phyloP scores from a whole-genome alignment of 2,888 invertebrate species.

The Tetranychus truncatus region DNA sequence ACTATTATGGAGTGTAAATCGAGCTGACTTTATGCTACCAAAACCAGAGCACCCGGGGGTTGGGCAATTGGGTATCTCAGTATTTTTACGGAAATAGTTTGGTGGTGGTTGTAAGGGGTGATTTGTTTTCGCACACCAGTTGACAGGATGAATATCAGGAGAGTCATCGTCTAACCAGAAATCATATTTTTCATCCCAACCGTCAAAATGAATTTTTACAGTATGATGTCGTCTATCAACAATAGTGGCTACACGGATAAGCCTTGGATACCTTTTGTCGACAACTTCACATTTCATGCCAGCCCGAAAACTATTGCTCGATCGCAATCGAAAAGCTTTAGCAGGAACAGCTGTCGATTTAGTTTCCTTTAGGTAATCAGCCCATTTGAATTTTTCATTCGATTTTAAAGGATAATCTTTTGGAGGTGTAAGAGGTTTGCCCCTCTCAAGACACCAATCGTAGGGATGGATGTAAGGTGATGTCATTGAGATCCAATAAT shows the following conservation, averaged over 20 bases:
- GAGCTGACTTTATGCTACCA: slow-evolving; percentile 47
- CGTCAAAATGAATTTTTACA: slow-evolving; percentile 62
- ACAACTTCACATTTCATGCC: slow-evolving; percentile 77
- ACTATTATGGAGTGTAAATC: slow-evolving; percentile 52
- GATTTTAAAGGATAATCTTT: slow-evolving; percentile 34
- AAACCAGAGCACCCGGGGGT: slow-evolving; percentile 69
- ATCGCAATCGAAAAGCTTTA: slow-evolving; percentile 59
- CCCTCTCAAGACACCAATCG: slow-evolving; percentile 43
- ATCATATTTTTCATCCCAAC: slow-evolving; percentile 64
- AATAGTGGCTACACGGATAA: slow-evolving; percentile 68
- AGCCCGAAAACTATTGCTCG: slow-evolving; percentile 54
- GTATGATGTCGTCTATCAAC: slow-evolving; percentile 54
- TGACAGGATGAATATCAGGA: slow-evolving; percentile 71
- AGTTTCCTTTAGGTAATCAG: slow-evolving; percentile 55
- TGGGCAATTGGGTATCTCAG: slow-evolving; percentile 42
- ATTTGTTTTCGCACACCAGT: slow-evolving; percentile 73
- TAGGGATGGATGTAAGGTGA: slow-evolving; percentile 36
- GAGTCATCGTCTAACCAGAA: slow-evolving; percentile 79
- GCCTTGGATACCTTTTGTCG: slow-evolving; percentile 52
- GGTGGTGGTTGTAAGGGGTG: slow-evolving; percentile 54
- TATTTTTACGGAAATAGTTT: slow-evolving; percentile 36
- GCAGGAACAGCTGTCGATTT: slow-evolving; percentile 56
- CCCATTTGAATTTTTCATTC: slow-evolving; percentile 52
- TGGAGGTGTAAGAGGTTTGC: slow-evolving; percentile 56
- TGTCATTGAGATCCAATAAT: slow-evolving; percentile 79